A percentile compares a stretch with the other conserved stretches of the same genome.
These are phyloP conservation scores for Drosophila flavopinicola DNA, from an alignment of 2,888 invertebrate species.

Conservation along the genomic window DNA sequence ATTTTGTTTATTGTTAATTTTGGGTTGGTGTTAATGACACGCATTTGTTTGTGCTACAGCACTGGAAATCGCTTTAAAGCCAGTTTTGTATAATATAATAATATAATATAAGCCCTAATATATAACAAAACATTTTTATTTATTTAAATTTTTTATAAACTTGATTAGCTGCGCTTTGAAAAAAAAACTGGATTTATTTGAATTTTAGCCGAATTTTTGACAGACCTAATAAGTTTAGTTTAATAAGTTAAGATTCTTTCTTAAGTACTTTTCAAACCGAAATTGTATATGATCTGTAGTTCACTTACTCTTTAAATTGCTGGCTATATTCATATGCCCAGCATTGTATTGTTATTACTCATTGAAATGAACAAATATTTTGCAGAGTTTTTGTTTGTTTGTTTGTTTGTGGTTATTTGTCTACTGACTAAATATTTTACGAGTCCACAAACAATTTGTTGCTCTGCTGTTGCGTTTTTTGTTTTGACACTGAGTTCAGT, in stretches of 20 bases:
- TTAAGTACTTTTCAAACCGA: too few relatives aligned
- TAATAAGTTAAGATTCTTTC: too few relatives aligned
- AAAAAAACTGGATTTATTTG: too few relatives aligned
- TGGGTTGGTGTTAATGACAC: constrained; percentile 29
- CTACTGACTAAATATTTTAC: constrained; percentile 37
- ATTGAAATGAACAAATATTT: constrained; percentile 49
- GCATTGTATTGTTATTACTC: constrained; percentile 22
- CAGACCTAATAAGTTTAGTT: too few relatives aligned
- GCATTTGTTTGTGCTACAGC: constrained; percentile 9
- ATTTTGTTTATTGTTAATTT: constrained; percentile 11
- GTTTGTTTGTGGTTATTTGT: constrained; percentile 19
- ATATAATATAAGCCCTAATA: too few relatives aligned
- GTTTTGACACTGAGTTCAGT: constrained; percentile 12
- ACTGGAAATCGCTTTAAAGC: background rate
- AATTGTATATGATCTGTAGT: too few relatives aligned
- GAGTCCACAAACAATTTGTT: constrained; percentile 22
- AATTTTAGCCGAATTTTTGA: too few relatives aligned
- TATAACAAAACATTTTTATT: background rate
- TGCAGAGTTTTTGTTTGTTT: constrained; percentile 9
- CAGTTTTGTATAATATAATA: too few relatives aligned
- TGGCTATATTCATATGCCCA: constrained; percentile 7
- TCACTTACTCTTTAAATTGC: too few relatives aligned
- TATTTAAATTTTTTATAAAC: background rate
- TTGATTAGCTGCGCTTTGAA: too few relatives aligned
- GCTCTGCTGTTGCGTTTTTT: constrained; percentile 6